These are phyloP conservation scores for Xiphophorus hellerii DNA, from an alignment of 2,113 vertebrate genomes.

Conservation along the genomic window DNA sequence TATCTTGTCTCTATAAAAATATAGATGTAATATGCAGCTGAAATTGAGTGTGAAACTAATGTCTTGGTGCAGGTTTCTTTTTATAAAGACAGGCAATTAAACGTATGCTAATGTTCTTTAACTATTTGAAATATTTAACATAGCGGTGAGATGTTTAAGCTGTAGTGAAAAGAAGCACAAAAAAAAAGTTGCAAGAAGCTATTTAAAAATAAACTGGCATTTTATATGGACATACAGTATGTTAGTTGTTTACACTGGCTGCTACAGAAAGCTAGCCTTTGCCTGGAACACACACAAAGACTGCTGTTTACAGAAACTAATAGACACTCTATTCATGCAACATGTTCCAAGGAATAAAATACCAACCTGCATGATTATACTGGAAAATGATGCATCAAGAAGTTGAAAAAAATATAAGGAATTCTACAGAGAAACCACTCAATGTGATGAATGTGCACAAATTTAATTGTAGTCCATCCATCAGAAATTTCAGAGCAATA, in stretches of 20 bases:
- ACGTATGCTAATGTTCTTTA: too few species aligned
- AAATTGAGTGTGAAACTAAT: too few species aligned
- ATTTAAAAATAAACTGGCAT: not conserved
- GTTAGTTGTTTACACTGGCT: not conserved
- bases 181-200: not conserved
- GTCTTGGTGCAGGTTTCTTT: too few species aligned
- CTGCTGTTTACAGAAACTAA: not conserved
- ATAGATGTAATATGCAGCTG: too few species aligned
- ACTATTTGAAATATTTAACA: too few species aligned
- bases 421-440: not conserved
- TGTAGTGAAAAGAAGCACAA: not conserved
- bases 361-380: not conserved
- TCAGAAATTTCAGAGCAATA: not conserved
- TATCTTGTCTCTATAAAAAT: too few species aligned
- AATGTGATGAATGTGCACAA: not conserved
- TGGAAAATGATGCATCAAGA: not conserved
- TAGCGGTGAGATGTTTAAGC: not conserved
- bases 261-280: not conserved
- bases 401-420: not conserved
- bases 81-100: too few species aligned
- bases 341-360: not conserved
- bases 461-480: not conserved
- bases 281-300: not conserved
- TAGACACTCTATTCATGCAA: not conserved
- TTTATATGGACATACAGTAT: not conserved